Base-by-base conservation (phyloP, 37 sponge, comb jelly and placozoan species). In the Sycon ciliatum region DNA sequence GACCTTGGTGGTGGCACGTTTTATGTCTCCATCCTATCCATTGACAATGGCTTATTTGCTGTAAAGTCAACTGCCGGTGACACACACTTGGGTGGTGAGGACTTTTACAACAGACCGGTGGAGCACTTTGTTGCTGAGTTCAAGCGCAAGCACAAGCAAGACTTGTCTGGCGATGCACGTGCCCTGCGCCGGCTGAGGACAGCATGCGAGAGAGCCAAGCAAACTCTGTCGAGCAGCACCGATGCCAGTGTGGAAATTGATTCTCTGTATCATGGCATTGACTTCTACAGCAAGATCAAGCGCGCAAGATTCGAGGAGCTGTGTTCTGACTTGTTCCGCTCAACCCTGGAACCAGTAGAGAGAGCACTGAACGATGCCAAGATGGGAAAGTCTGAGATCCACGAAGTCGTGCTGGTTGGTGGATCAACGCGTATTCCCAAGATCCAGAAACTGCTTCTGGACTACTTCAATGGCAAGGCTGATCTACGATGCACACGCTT, bases 381-480 rank as follows among this genome's bases (percentile, higher is more conserved):
- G 68, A 52, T 94, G 65, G 87, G 70, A 63, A 94, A 89, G 73
- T 22, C 68, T 30, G 39, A 76, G 38, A 89, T 94, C 58, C 54
- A 89, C 36, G 95, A 94, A 24, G 56, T 94, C 20, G 95, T 94
- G 13, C 80, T 94, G 57, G 95, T 89, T 30, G 95, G 95, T 31
- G 95, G 95, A 1, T 94, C 95, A 31, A 94, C 90, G 22, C 71
- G 95, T 1, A 89, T 94, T 60, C 95, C 95, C 32, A 89, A 89
- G 54, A 76, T 94, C 60, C 95, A 89, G 81, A 94, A 86, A 55
- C 69, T 86, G 33, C 80, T 94, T 33, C 81, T 86, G 38, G 95
- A 89, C 56, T 94, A 86, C 85, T 94, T 94, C 90, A 89, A 94
- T 36, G 95, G 90, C 32, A 94, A 94, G 73, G 84, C n/a, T n/a